Percentiles rank a stretch among this genome's conserved stretches.
These are phyloP conservation scores for Laspeyria flexula DNA, from an alignment of 2,888 invertebrate genomes.

Conservation along the genomic window DNA sequence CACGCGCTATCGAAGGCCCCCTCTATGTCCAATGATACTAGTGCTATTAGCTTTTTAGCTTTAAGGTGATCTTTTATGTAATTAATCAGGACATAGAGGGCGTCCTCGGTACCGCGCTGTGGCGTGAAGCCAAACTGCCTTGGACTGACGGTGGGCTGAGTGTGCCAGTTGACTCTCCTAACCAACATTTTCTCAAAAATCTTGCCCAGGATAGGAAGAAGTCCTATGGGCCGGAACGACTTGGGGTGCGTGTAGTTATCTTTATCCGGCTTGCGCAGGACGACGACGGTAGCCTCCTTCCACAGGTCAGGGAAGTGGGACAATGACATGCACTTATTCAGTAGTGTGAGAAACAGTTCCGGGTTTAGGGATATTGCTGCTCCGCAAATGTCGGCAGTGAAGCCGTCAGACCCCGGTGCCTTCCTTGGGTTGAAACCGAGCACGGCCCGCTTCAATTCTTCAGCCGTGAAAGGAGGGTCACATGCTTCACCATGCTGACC, in stretches of 20 bases:
- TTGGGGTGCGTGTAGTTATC: conserved; percentile 12
- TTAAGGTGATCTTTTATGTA: neutral
- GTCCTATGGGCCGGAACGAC: conserved; percentile 16
- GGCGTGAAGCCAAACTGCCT: conserved; percentile 10
- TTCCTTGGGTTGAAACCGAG: conserved; percentile 9
- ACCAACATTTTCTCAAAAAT: conserved; percentile 11
- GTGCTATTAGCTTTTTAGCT: neutral
- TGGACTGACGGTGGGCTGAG: neutral
- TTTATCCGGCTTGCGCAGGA: conserved; percentile 11
- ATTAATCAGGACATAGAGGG: conserved; percentile 3
- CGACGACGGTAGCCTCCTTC: conserved; percentile 12
- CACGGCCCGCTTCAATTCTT: neutral
- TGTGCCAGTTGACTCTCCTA: conserved; percentile 3
- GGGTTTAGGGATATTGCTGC: neutral
- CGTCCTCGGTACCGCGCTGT: conserved; percentile 7
- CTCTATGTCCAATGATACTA: conserved; percentile 10
- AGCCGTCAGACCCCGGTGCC: conserved; percentile 12
- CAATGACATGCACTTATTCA: conserved; percentile 8
- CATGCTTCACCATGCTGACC: neutral
- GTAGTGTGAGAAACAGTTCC: neutral
- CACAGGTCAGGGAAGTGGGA: conserved; percentile 5
- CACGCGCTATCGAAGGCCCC: conserved; percentile 14
- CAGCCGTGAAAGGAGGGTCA: neutral
- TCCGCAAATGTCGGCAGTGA: conserved; percentile 9
- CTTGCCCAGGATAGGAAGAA: conserved; percentile 8